Percentiles rank a stretch among this genome's conserved stretches.
These are phyloP conservation scores for Drosophila borealis DNA, from an alignment of 2,888 invertebrate species.

Conservation along the genomic window DNA sequence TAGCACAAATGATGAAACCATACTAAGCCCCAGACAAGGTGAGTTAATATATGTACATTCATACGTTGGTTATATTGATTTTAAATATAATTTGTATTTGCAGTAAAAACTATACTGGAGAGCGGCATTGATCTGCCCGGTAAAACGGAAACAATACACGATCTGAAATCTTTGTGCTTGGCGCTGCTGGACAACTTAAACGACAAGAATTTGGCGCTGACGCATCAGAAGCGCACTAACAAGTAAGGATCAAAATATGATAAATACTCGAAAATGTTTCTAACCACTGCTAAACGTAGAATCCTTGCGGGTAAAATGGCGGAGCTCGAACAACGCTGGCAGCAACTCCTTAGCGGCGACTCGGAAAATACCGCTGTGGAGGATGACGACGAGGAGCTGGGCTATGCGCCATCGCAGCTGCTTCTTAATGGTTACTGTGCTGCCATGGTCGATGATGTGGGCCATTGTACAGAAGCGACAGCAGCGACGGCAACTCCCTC, in stretches of 20 bases:
- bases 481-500: conserved; percentile 29
- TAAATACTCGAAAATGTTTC: neutral
- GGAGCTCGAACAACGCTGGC: conserved; percentile 92
- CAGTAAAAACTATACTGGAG: conserved; percentile 91
- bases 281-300: conserved; percentile 84
- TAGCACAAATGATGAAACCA: conserved; percentile 88
- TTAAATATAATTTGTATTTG: neutral
- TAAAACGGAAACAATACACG: conserved; percentile 89
- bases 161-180: conserved; percentile 91
- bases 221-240: conserved; percentile 94
- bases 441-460: conserved; percentile 85
- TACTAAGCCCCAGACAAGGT: conserved; percentile 94
- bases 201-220: conserved; percentile 93
- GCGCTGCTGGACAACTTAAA: conserved; percentile 93
- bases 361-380: conserved; percentile 39
- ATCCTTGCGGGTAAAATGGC: conserved; percentile 92
- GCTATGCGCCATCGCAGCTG: conserved; percentile 86
- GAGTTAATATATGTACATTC: conserved; percentile 31
- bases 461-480: conserved; percentile 15
- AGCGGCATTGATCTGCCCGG: conserved; percentile 87
- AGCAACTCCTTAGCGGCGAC: conserved; percentile 86
- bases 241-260: conserved; percentile 86
- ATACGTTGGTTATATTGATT: neutral
- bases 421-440: conserved; percentile 88
- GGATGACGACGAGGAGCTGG: conserved; percentile 71